phyloP scores from a whole-genome alignment of 2,797 vertebrate genomes.

The Malurus splendens region DNA sequence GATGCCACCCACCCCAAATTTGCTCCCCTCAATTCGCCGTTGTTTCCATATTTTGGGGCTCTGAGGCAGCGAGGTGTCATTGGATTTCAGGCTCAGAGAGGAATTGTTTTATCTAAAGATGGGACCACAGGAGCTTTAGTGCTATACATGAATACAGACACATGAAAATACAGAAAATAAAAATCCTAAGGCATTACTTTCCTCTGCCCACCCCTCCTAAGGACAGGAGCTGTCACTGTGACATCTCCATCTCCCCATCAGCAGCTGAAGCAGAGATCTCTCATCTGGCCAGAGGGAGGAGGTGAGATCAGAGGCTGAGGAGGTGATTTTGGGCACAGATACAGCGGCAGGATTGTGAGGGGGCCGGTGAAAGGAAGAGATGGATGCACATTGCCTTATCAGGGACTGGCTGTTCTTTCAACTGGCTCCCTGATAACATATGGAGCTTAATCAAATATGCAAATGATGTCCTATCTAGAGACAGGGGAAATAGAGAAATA shows the following conservation, averaged over 20 bases:
- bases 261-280: background rate
- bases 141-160: no score
- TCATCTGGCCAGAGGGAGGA: background rate
- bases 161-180: no score
- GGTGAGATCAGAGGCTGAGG: background rate
- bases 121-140: no score
- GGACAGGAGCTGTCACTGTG: background rate
- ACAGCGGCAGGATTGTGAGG: background rate
- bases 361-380: background rate
- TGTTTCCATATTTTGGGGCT: no score
- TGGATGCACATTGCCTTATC: constrained; percentile 47
- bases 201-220: background rate
- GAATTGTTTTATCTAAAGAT: no score
- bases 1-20: no score
- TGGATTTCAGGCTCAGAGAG: no score
- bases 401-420: constrained; percentile 53
- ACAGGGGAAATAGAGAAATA: constrained; percentile 32
- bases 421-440: constrained; percentile 62
- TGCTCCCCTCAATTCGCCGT: no score
- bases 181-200: no score
- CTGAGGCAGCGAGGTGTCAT: no score
- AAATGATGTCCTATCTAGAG: constrained; percentile 61
- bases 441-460: constrained; percentile 72
- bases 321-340: constrained; percentile 2
- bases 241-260: background rate